phyloP scores from a whole-genome alignment of 2,113 vertebrate genomes.

The Dunckerocampus dactyliophorus region DNA sequence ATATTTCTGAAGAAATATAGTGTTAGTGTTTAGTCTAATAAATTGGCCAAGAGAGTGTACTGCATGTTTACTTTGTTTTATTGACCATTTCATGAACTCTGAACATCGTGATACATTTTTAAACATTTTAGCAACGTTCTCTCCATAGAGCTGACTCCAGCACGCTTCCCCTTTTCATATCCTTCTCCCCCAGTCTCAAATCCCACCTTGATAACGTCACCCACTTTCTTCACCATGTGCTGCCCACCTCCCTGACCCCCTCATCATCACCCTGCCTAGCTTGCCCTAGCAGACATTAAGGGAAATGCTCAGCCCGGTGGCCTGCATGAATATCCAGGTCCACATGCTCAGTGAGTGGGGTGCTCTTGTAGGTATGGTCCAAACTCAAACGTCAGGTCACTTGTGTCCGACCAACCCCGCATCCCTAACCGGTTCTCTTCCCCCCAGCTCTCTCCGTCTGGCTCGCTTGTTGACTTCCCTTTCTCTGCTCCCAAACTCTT shows the following conservation, averaged over 20 bases:
- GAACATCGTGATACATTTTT: no score
- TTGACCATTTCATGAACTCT: background rate
- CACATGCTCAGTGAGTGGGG: slow-evolving; percentile 42
- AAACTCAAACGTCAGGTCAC: slow-evolving; percentile 33
- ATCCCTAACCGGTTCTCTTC: slow-evolving; percentile 38
- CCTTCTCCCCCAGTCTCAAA: slow-evolving; percentile 34
- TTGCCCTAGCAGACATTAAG: slow-evolving; percentile 43
- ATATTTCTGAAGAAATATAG: slow-evolving; percentile 3
- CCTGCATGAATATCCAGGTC: slow-evolving; percentile 57
- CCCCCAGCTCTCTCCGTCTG: slow-evolving; percentile 20
- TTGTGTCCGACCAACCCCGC: slow-evolving; percentile 45
- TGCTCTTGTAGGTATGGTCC: slow-evolving; percentile 49
- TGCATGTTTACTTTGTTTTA: slow-evolving; percentile 27
- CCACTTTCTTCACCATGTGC: slow-evolving; percentile 17
- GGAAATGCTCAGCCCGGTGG: slow-evolving; percentile 41
- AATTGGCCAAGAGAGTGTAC: background rate
- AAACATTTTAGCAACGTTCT: no score
- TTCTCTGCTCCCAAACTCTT: slow-evolving; percentile 27
- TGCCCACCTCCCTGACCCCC: slow-evolving; percentile 11
- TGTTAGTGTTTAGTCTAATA: background rate
- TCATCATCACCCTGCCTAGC: slow-evolving; percentile 23
- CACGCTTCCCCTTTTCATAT: slow-evolving; percentile 39
- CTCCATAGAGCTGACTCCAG: slow-evolving; percentile 23
- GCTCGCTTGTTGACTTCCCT: slow-evolving; percentile 17
- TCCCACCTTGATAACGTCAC: slow-evolving; percentile 11